These are phyloP conservation scores for Myrmecobius fasciatus DNA, from an alignment of 2,113 vertebrate species.

Conservation along the genomic window DNA sequence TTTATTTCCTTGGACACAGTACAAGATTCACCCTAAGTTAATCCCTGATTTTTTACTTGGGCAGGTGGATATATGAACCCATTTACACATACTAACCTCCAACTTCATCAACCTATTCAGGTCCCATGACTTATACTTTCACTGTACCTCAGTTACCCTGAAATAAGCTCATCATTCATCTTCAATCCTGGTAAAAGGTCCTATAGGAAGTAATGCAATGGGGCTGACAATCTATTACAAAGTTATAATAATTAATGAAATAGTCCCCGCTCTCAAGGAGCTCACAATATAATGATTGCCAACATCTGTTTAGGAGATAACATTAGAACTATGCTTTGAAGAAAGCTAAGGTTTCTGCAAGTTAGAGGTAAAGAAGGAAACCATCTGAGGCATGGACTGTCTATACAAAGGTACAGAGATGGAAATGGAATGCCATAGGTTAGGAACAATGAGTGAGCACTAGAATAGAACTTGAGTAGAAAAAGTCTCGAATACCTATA, in stretches of 20 bases:
- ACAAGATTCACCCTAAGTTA: neutral
- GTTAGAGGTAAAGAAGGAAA: neutral
- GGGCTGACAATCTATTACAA: neutral
- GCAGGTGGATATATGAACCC: neutral
- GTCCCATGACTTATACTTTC: neutral
- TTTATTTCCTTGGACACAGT: neutral
- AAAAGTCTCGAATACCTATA: neutral
- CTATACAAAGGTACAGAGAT: no score
- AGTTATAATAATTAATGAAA: neutral
- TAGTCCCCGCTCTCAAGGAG: neutral
- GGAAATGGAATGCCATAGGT: neutral
- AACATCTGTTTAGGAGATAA: no score
- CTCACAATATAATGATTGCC: neutral
- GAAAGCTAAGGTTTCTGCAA: neutral
- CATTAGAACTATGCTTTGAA: neutral
- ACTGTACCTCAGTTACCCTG: neutral
- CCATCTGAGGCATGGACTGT: neutral
- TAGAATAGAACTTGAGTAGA: neutral
- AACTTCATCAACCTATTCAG: neutral
- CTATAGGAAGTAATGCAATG: neutral
- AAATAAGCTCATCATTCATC: neutral
- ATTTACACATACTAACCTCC: neutral
- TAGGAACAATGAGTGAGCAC: neutral
- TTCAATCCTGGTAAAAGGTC: neutral
- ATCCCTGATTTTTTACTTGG: neutral